Conservation (phyloP, 2,888 invertebrate genomes). For the Yponomeuta sedellus region DNA sequence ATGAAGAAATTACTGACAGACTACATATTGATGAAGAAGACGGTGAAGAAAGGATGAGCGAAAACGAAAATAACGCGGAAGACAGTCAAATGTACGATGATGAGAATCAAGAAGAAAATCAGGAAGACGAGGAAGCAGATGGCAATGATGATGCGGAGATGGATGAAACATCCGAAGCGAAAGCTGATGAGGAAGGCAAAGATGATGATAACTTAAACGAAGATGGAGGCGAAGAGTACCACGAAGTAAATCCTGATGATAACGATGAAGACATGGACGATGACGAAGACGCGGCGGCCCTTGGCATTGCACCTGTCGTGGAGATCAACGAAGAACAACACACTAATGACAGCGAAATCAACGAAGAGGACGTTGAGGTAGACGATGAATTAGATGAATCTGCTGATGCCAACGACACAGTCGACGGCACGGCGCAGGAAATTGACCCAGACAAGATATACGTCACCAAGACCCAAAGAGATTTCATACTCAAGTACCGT, state of each 20-base stretch:
- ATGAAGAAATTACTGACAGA: conserved; percentile 40
- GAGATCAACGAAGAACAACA: conserved; percentile 68
- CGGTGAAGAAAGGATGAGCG: conserved; percentile 23
- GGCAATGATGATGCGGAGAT: conserved; percentile 27
- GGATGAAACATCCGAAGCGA: conserved; percentile 22
- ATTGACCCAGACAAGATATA: conserved; percentile 59
- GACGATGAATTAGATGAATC: conserved; percentile 25
- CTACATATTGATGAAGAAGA: conserved; percentile 35
- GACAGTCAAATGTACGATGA: conserved; percentile 1
- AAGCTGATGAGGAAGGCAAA: conserved; percentile 27
- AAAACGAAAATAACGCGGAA: conserved; percentile 18
- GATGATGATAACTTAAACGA: conserved; percentile 18
- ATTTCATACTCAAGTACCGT: conserved; percentile 62
- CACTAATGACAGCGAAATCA: conserved; percentile 50
- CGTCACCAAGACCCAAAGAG: conserved; percentile 63
- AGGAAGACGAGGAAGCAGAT: conserved; percentile 32
- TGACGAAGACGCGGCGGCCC: conserved; percentile 53
- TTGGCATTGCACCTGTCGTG: conserved; percentile 53
- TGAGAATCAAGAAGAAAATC: conserved; percentile 28
- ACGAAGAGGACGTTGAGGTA: conserved; percentile 49
- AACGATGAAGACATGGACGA: conserved; percentile 46
- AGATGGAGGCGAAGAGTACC: conserved; percentile 32
- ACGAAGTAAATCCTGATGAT: conserved; percentile 38
- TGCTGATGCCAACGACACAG: conserved; percentile 42
- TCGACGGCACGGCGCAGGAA: conserved; percentile 34